Percentiles rank a stretch among this genome's conserved stretches.
These are phyloP conservation scores for Schizothorax lantsangensis DNA, from an alignment of 2,797 vertebrate species.

Conservation along the genomic window DNA sequence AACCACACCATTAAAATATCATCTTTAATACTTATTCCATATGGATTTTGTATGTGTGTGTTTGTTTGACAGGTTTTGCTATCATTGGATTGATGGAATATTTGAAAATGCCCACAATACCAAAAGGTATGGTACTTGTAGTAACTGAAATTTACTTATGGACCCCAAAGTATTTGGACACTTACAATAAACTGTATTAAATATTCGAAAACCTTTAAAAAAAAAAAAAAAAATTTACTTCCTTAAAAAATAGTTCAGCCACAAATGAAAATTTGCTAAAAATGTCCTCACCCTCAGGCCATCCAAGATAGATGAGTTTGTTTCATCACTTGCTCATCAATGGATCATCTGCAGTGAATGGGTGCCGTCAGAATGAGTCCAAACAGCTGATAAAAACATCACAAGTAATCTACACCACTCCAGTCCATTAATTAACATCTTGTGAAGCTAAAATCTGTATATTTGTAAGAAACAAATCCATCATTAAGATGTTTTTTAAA, in stretches of 20 bases:
- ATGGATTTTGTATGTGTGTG: neutral
- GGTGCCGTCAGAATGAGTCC: neutral
- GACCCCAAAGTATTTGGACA: neutral
- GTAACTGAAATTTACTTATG: neutral
- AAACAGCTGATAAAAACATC: neutral
- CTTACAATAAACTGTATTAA: neutral
- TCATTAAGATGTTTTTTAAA: neutral
- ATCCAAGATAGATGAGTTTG: no score
- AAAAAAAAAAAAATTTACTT: no score
- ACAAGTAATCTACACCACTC: neutral
- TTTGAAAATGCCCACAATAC: neutral
- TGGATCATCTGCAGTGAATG: neutral
- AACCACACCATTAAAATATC: slow-evolving; percentile 61
- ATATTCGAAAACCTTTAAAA: neutral
- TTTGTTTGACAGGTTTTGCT: neutral
- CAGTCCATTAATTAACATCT: neutral
- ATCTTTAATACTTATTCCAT: slow-evolving; percentile 47
- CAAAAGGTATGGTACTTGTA: no score
- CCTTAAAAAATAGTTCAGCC: no score
- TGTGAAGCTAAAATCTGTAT: neutral
- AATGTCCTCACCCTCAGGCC: no score
- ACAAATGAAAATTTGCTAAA: no score
- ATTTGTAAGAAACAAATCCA: neutral
- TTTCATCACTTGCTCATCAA: no score
- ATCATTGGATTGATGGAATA: no score